Base-by-base conservation (phyloP, 2,797 vertebrate genomes). In the Sternarchorhynchus goeldii region DNA sequence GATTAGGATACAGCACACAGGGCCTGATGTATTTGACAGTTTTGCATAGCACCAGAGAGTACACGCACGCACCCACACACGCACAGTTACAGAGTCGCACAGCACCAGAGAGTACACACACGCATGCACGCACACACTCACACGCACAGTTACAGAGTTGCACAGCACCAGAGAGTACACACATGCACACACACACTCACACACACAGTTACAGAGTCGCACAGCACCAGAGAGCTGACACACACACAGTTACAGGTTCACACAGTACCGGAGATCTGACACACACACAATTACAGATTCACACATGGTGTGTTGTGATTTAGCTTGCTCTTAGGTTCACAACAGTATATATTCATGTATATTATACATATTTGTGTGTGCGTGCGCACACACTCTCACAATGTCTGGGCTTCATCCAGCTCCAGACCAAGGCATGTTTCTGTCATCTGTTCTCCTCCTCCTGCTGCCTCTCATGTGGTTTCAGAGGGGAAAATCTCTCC, bases 391-490 rank as follows among this genome's bases (percentile, higher is more conserved):
- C 21, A 75, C 7, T 71, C 64, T 21, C 56, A 55, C 41, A 55
- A 25, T 53, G 36, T 56, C 2, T 68, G 31, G 20, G 69, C 41
- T 59, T 63, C 57, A 50, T 50, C 10, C 6, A 41, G 39, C 10
- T 62, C 64, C 50, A 29, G 20, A n/a, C 17, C 69, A 29, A 41
- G 62, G 17, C 36, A 18, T 50, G 77, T 29, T 55, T 45, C 53
- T 5, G 65, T 69, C 78, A 80, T 80, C 58, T 70, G 45, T 63
- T 70, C 78, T 58, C 57, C 41, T 70, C 31, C 63, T 79, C 36
- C 64, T n/a, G 25, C 5, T 64, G 32, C 50, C 66, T 70, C 78
- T 80, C 65, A 70, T 75, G 73, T 75, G 78, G 78, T 75, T 62
- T 70, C 17, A 32, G 78, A 63, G 16, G 45, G 34, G 57, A 25